Evolutionary conservation across 2,113 vertebrate species (phyloP).

Genomic region (Zootoca vivipara): DNA sequence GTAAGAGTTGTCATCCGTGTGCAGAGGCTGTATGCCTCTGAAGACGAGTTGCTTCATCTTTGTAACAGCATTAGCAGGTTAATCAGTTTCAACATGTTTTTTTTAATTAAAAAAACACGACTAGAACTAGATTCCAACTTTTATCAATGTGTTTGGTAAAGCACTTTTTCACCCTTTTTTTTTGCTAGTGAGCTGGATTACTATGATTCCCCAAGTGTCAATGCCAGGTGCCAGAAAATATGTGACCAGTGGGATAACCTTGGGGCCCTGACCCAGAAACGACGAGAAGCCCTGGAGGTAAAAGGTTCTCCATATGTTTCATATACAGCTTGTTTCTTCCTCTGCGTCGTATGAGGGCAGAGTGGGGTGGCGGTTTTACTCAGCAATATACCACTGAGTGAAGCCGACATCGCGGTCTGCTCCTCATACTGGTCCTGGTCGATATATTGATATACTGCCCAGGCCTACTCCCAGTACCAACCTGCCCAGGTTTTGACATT

Average conservation of each 20-base stretch:
- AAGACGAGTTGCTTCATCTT: background rate
- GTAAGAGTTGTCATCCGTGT: background rate
- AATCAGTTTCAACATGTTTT: background rate
- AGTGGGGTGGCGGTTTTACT: too few species aligned
- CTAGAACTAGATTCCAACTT: background rate
- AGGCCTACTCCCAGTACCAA: background rate
- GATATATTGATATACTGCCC: too few species aligned
- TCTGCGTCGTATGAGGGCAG: too few species aligned
- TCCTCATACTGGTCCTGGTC: too few species aligned
- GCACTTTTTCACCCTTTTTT: conserved; percentile 12
- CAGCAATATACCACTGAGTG: too few species aligned
- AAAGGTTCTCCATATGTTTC: conserved; percentile 33
- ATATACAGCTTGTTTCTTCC: too few species aligned
- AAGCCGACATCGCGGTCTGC: too few species aligned
- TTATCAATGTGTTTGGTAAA: conserved; percentile 35
- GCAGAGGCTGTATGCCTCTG: background rate
- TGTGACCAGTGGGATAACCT: conserved; percentile 98
- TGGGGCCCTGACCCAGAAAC: conserved; percentile 92
- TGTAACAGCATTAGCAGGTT: background rate
- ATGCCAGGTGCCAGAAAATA: conserved; percentile 95
- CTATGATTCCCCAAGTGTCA: conserved; percentile 96
- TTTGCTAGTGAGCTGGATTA: conserved; percentile 94
- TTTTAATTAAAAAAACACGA: background rate
- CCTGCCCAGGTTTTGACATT: too few species aligned
- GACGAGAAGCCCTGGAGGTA: conserved; percentile 95